Base-by-base conservation (phyloP, 2,888 invertebrate species). In the Orthosia cruda region DNA sequence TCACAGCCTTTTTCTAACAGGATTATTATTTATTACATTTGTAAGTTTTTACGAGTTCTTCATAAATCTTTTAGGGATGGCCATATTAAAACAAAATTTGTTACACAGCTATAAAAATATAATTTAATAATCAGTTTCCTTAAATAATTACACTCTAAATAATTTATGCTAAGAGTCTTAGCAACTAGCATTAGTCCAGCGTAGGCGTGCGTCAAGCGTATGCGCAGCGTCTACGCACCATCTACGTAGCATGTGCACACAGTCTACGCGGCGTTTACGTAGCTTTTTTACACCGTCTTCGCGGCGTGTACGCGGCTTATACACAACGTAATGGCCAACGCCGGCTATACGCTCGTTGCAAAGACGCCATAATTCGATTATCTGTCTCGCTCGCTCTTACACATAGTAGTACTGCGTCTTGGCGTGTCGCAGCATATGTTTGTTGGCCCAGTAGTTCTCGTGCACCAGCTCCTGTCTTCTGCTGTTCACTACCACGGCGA, bases 401-500 rank as follows among this genome's bases (percentile, higher is more conserved):
- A 86, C 87, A 68, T 90, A 91, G 67, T 90, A 90, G 83, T 88
- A 87, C 7, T 88, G 89, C 61, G 88, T 81, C 57, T 86, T 89
- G 0, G 88, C 87, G 50, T 86, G 87, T 50, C 87, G 80, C 85
- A 92, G 88, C 67, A 92, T 86, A 7, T 89, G 87, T 57, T 91
- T 90, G 20, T 91, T 88, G 0, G 91, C 89, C 65, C 91, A 90
- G 71, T 90, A 89, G 52, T 89, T 84, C 52, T 93, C 92, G 3
- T 84, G 81, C 13, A 90, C 70, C 81, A 95, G 88, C 85, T 95
- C 91, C 52, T 90, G 87, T 4, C 95, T 85, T 4, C 94, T 88
- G 74, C 95, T 95, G 89, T 93, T 89, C 74, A 95, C 92, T 49
- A 96, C 93, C 0, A 91, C 91, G 0, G 93, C 89, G 64, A 92